phyloP scores from a whole-genome alignment of 2,113 vertebrate genomes.

The Condylura cristata region DNA sequence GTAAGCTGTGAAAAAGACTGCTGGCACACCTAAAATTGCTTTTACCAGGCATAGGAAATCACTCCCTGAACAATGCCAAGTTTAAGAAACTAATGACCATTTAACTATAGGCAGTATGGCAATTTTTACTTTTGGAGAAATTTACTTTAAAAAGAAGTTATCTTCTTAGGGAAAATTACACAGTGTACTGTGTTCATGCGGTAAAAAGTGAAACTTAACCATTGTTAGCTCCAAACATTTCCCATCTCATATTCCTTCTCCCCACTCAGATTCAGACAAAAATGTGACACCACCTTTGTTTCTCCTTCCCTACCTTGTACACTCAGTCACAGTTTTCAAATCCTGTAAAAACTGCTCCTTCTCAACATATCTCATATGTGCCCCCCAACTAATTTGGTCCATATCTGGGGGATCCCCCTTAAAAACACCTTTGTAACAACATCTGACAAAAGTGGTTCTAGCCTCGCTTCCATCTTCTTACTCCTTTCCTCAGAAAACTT shows the following conservation, averaged over 20 bases:
- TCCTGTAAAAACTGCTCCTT: background rate
- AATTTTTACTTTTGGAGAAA: background rate
- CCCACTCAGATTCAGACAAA: background rate
- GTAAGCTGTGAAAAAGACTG: background rate
- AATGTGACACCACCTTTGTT: background rate
- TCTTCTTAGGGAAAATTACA: background rate
- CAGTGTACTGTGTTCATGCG: background rate
- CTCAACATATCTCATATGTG: background rate
- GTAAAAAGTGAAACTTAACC: background rate
- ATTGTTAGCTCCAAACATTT: background rate
- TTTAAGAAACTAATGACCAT: conserved; percentile 33
- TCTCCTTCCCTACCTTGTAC: background rate
- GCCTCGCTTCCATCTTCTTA: background rate
- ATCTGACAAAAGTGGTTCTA: background rate
- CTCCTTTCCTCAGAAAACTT: background rate
- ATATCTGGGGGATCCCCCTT: background rate
- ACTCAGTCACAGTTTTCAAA: background rate
- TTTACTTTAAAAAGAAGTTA: conserved; percentile 14
- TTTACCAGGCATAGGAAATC: background rate
- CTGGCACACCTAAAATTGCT: background rate
- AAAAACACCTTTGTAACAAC: background rate
- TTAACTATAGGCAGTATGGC: conserved; percentile 7
- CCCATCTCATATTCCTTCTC: background rate
- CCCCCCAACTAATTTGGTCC: background rate
- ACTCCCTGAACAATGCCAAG: background rate